A percentile compares a stretch with the other conserved stretches of the same genome.
Evolutionary conservation across 2,113 vertebrate genomes (phyloP).

Genomic region (Bubo blakistoni): DNA sequence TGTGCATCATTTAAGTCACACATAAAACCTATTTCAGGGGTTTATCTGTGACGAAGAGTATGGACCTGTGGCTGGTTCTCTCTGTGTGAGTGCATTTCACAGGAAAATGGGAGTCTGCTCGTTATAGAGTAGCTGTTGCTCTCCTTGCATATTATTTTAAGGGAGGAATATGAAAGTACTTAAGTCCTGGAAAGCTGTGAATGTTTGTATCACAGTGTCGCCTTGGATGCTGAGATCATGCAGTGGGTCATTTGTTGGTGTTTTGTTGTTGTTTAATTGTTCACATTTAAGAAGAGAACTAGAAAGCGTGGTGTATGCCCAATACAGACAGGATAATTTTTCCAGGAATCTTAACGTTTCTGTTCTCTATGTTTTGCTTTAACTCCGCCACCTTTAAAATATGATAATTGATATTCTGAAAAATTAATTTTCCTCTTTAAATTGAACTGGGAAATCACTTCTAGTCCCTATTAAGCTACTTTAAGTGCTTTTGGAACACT

Average conservation of each 20-base stretch:
- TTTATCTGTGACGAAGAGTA: background rate
- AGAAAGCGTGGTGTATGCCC: background rate
- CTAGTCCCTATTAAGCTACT: background rate
- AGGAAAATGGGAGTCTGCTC: background rate
- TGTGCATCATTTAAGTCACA: background rate
- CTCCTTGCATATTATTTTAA: background rate
- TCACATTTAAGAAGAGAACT: background rate
- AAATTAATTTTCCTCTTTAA: background rate
- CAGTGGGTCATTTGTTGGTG: background rate
- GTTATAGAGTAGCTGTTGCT: background rate
- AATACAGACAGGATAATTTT: background rate
- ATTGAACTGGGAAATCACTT: background rate
- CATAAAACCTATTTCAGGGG: background rate
- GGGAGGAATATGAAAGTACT: background rate
- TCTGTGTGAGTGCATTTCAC: background rate
- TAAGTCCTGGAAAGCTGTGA: background rate
- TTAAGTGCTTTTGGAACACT: background rate
- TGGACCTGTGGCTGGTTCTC: background rate
- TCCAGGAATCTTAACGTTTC: background rate
- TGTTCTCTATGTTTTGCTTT: background rate
- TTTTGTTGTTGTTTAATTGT: background rate
- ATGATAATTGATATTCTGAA: fast-evolving
- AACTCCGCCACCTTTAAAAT: background rate
- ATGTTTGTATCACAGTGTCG: fast-evolving
- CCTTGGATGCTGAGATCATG: background rate